These are phyloP conservation scores for Urocitellus parryii DNA, from an alignment of 2,113 vertebrate genomes.

Conservation along the genomic window DNA sequence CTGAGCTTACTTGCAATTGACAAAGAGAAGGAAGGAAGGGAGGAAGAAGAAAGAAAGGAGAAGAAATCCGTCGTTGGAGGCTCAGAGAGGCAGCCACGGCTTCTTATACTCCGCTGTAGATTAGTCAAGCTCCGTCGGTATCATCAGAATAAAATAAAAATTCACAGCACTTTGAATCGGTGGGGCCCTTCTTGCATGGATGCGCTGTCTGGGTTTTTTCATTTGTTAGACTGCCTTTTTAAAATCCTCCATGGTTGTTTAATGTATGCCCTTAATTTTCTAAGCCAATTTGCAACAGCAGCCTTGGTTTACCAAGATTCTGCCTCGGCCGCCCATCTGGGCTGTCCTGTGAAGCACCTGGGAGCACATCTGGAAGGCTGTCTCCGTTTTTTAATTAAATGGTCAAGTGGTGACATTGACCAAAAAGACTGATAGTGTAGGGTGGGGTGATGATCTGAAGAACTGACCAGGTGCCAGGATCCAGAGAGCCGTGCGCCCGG, in stretches of 20 bases:
- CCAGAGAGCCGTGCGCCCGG: background rate
- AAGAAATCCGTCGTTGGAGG: background rate
- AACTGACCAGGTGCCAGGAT: background rate
- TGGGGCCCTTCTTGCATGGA: background rate
- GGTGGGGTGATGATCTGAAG: background rate
- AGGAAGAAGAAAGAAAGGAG: background rate
- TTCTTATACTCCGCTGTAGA: background rate
- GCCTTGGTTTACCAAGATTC: constrained; percentile 31
- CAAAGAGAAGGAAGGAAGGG: background rate
- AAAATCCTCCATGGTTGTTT: constrained; percentile 33
- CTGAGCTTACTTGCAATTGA: background rate
- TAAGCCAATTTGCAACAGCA: constrained; percentile 50
- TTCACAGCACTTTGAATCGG: background rate
- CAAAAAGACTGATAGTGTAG: background rate
- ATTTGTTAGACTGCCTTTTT: constrained; percentile 34
- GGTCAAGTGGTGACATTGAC: constrained; percentile 21
- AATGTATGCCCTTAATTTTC: constrained; percentile 48
- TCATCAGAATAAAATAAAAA: constrained; percentile 35
- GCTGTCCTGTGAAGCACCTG: background rate
- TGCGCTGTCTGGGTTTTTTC: constrained; percentile 7
- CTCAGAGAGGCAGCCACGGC: background rate
- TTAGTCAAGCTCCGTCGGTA: background rate
- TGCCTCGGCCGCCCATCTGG: background rate
- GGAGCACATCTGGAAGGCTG: background rate
- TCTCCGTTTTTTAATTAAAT: constrained; percentile 23